Evolutionary conservation across 2,797 vertebrate genomes (phyloP).

Genomic region (Eospalax fontanierii): DNA sequence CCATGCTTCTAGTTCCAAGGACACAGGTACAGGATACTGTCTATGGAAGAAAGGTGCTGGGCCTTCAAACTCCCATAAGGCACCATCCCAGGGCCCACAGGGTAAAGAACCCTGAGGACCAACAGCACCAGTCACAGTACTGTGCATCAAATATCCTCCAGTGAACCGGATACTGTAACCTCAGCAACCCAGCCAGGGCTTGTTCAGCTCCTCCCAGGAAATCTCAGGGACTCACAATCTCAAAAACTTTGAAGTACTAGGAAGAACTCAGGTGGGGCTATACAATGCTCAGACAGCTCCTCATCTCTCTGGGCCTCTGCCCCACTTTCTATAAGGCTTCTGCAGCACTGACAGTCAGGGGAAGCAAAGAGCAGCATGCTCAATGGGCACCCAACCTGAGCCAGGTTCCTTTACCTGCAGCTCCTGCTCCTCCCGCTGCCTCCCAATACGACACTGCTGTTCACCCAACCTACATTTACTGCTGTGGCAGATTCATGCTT

Average conservation of each 20-base stretch:
- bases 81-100: fast-evolving
- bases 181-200: not conserved
- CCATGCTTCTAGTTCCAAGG: not conserved
- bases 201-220: not conserved
- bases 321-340: not conserved
- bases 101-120: fast-evolving
- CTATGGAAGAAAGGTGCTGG: fast-evolving
- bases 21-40: not conserved
- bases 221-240: not conserved
- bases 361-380: not conserved
- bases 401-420: not conserved
- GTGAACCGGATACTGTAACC: not conserved
- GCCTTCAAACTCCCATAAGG: not conserved
- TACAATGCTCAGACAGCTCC: not conserved
- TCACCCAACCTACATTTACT: not conserved
- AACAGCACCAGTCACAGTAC: not conserved
- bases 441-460: not conserved
- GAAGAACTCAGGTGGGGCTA: not conserved
- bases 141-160: not conserved
- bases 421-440: not conserved
- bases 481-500: not conserved
- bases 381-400: not conserved
- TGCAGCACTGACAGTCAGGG: fast-evolving
- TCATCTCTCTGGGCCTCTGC: not conserved
- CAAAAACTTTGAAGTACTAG: not conserved